Evolutionary conservation across 2,113 vertebrate species (phyloP).

Genomic region (Heteronetta atricapilla): DNA sequence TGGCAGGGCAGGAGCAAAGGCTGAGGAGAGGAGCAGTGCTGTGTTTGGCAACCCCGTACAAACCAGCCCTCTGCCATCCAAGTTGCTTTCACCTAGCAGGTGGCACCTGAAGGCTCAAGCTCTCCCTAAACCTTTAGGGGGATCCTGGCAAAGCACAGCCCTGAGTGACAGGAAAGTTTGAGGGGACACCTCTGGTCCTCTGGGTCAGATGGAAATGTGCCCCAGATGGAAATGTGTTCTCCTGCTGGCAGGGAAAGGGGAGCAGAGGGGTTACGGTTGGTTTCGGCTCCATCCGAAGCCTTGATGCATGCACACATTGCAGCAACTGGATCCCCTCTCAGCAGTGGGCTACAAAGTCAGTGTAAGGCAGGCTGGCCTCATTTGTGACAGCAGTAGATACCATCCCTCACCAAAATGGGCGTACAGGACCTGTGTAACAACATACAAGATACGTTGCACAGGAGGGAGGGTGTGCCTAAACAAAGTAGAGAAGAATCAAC

Average conservation of each 20-base stretch:
- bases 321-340: neutral
- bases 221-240: no score
- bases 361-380: neutral
- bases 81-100: neutral
- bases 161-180: neutral
- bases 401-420: neutral
- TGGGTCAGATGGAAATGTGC: no score
- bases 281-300: neutral
- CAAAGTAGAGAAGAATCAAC: fast-evolving
- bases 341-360: neutral
- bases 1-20: fast-evolving
- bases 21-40: neutral
- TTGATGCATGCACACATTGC: neutral
- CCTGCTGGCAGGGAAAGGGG: neutral
- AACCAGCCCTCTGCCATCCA: neutral
- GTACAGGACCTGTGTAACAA: neutral
- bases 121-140: neutral
- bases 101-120: neutral
- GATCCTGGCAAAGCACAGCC: neutral
- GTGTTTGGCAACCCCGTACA: neutral
- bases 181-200: neutral
- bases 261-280: neutral
- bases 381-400: neutral
- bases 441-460: fast-evolving
- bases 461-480: neutral